phyloP scores from a whole-genome alignment of 2,797 vertebrate genomes.

The Pristis pectinata region DNA sequence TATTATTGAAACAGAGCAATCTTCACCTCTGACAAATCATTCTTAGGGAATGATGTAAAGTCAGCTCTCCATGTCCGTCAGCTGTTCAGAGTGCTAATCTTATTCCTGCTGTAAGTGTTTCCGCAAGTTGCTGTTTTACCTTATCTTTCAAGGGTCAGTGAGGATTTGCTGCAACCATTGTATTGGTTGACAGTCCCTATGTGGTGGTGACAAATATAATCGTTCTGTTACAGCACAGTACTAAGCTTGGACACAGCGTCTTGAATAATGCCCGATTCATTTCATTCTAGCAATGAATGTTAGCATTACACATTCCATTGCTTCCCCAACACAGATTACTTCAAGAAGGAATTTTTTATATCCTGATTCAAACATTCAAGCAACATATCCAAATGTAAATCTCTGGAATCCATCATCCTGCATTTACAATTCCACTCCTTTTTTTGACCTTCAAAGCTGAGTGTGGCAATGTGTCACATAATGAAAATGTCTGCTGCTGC shows the following conservation, averaged over 20 bases:
- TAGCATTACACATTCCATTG: not conserved
- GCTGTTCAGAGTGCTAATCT: not conserved
- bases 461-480: not conserved
- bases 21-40: not conserved
- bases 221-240: not conserved
- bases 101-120: not conserved
- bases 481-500: not conserved
- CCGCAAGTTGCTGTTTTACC: not conserved
- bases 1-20: not conserved
- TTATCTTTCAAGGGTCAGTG: not conserved
- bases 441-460: not conserved
- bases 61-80: not conserved
- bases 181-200: not conserved
- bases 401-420: not conserved
- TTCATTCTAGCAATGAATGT: not conserved
- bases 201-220: not conserved
- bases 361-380: not conserved
- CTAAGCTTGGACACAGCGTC: not conserved
- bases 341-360: not conserved
- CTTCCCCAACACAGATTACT: not conserved
- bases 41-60: not conserved
- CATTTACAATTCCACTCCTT: not conserved
- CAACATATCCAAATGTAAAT: not conserved
- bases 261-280: not conserved
- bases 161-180: conserved; percentile 4